Evolutionary conservation across 2,888 invertebrate species (phyloP).

Genomic region (Pandemis heparana): DNA sequence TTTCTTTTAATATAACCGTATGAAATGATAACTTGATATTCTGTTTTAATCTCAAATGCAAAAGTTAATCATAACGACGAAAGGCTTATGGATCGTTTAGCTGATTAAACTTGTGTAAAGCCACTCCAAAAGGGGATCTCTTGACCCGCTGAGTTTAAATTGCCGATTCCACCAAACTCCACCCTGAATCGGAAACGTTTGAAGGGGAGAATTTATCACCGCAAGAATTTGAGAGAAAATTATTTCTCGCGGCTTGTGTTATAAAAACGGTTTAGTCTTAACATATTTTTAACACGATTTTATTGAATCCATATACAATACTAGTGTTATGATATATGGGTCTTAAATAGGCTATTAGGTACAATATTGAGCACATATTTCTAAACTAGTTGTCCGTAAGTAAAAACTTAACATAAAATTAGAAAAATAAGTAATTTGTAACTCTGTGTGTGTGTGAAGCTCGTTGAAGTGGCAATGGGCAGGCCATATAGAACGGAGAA

Average conservation of each 20-base stretch:
- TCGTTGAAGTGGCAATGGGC: too few species aligned
- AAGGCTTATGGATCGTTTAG: background rate
- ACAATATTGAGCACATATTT: too few species aligned
- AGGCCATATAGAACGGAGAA: too few species aligned
- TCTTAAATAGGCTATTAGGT: too few species aligned
- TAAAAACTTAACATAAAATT: too few species aligned
- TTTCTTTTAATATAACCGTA: background rate
- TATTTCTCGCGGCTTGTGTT: background rate
- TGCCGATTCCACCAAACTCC: background rate
- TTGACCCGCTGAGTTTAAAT: slow-evolving; percentile 12
- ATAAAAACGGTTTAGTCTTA: background rate
- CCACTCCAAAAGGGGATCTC: background rate
- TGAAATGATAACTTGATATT: background rate
- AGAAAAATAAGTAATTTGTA: too few species aligned
- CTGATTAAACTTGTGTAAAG: slow-evolving; percentile 7
- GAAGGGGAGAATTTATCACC: background rate
- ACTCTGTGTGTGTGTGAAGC: too few species aligned
- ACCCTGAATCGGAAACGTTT: background rate
- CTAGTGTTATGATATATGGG: too few species aligned
- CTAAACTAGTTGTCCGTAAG: too few species aligned
- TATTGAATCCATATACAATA: too few species aligned
- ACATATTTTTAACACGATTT: background rate
- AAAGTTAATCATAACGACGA: background rate
- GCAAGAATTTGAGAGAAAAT: background rate
- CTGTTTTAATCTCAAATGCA: slow-evolving; percentile 5